These are phyloP conservation scores for Incurvaria masculella DNA, from an alignment of 2,888 invertebrate genomes.

Conservation along the genomic window DNA sequence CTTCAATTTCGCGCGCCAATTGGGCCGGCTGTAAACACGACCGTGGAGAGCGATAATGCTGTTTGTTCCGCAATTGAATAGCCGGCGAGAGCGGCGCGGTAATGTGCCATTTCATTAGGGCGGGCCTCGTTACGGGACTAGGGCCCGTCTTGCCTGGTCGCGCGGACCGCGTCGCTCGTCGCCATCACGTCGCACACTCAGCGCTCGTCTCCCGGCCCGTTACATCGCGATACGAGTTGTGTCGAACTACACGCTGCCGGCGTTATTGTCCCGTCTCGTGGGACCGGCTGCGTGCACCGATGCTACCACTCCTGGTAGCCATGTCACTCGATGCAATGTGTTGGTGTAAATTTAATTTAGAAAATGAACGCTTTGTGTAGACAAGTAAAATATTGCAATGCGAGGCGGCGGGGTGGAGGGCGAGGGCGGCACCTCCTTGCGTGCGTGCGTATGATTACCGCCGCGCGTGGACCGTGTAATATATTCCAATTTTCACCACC, in stretches of 20 bases:
- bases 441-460: constrained; percentile 53
- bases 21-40: neutral
- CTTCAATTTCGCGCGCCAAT: neutral
- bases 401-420: constrained; percentile 24
- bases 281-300: neutral
- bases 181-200: too few species aligned
- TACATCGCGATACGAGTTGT: too few species aligned
- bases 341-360: neutral
- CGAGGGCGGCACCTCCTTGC: constrained; percentile 33
- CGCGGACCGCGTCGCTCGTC: too few species aligned
- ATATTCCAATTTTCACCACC: constrained; percentile 54
- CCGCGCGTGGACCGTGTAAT: constrained; percentile 39
- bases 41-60: neutral
- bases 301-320: neutral
- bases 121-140: constrained; percentile 28
- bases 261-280: neutral
- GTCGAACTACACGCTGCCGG: neutral
- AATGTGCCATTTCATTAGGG: constrained; percentile 43
- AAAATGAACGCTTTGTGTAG: neutral
- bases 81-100: neutral
- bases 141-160: neutral
- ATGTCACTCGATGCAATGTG: neutral
- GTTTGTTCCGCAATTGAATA: neutral
- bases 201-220: too few species aligned
- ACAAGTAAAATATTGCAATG: neutral